Conservation (phyloP, 2,113 vertebrate species). For the Columba janthina region DNA sequence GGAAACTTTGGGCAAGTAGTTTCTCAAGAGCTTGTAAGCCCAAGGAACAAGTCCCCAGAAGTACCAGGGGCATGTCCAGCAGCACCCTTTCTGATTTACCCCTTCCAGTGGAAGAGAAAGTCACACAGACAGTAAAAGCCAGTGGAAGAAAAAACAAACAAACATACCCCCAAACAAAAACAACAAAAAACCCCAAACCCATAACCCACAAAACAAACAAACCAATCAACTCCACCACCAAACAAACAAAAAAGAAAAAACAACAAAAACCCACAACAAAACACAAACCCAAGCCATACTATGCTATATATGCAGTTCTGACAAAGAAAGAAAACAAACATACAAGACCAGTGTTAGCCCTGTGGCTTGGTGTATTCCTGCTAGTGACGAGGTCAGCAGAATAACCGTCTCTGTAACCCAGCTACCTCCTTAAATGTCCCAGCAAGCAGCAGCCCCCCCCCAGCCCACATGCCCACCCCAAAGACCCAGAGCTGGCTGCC, state of each 20-base stretch:
- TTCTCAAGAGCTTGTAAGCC: background rate
- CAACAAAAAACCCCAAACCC: too few species aligned
- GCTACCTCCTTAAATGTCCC: background rate
- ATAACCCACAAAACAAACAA: background rate
- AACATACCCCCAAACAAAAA: too few species aligned
- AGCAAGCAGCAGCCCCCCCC: fast-evolving
- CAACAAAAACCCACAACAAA: background rate
- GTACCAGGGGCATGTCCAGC: background rate
- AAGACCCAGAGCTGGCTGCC: background rate
- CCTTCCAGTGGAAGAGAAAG: background rate
- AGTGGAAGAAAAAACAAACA: background rate
- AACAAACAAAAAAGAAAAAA: too few species aligned
- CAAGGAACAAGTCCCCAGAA: background rate
- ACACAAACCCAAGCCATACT: background rate
- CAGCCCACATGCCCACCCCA: fast-evolving
- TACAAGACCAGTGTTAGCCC: background rate
- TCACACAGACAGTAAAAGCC: background rate
- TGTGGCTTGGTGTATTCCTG: background rate
- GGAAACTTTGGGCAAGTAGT: background rate
- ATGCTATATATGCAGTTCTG: fast-evolving
- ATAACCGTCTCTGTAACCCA: background rate
- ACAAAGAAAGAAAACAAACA: background rate
- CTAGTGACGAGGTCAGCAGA: background rate
- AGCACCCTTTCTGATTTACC: background rate
- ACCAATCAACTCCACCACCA: too few species aligned